phyloP scores from a whole-genome alignment of 2,113 vertebrate genomes.

The Ivindomyrus marchei region DNA sequence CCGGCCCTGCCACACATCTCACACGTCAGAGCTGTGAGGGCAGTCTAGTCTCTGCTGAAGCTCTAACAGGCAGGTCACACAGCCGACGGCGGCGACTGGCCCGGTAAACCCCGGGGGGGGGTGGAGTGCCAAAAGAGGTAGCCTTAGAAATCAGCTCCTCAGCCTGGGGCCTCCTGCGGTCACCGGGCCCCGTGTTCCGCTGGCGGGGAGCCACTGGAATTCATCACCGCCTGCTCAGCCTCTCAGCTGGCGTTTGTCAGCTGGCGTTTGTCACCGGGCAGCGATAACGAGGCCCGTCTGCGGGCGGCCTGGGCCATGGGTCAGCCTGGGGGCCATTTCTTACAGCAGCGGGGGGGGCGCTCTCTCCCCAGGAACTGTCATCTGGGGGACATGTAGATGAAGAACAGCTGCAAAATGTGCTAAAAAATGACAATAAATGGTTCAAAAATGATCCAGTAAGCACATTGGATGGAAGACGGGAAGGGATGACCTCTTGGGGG shows the following conservation, averaged over 20 bases:
- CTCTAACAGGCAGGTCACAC: background rate
- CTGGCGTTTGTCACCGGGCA: background rate
- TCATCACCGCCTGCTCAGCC: background rate
- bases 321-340: background rate
- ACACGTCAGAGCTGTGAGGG: background rate
- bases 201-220: background rate
- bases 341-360: background rate
- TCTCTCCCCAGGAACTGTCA: background rate
- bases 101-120: background rate
- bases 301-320: background rate
- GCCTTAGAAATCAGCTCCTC: background rate
- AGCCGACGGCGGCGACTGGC: background rate
- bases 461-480: background rate
- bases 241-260: background rate
- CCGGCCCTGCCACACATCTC: background rate
- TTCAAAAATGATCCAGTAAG: background rate
- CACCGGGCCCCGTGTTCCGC: background rate
- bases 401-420: background rate
- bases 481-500: background rate
- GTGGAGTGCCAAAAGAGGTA: background rate
- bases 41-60: background rate
- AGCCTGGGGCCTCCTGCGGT: background rate
- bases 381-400: background rate
- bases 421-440: background rate
- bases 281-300: background rate